Base-by-base conservation (phyloP, 2,797 vertebrate genomes). In the Balearica regulorum region DNA sequence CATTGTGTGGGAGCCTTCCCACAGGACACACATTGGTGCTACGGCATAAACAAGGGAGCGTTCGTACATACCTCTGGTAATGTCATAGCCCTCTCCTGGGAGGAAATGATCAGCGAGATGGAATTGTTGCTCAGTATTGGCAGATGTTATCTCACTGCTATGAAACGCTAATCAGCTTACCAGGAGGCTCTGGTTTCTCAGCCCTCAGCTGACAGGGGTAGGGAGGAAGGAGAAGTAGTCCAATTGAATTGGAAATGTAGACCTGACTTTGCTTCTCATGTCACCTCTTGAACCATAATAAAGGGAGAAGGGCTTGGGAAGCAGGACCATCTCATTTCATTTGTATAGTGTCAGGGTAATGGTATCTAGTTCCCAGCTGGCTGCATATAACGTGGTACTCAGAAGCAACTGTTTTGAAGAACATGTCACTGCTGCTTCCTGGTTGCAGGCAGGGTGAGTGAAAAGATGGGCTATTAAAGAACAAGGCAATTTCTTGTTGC, bases 141-240 rank as follows among this genome's bases (percentile, higher is more conserved):
- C 90, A 96, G 96, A 96, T 96, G 88, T 73, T 96, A 97, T 94
- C 95, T 94, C 58, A 41, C 86, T 83, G 44, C 93, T 83, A 57
- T 86, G 89, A 94, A 87, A 92, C 11, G 16, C 84, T 93, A 89
- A 96, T 95, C 90, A 89, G 80, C 88, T 92, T 82, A 94, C 79
- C 87, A 51, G 91, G 80, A 96, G 94, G 93, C 90, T 94, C 90
- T 83, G 87, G 95, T 97, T 97, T 96, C 96, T 90, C 94, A 95
- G 75, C 53, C 54, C 57, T 70, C 57, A 80, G 87, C 91, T 61
- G 48, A 33, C 39, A 18, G 84, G 18, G 31, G 5, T 72, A 60
- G 61, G 61, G 90, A 87, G 84, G 84, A 83, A 86, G 95, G 70
- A 79, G 81, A 60, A 89, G 48, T 57, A 91, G 95, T 81, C 82